Evolutionary conservation across 2,888 invertebrate species (phyloP).

Genomic region (Archips xylosteana): DNA sequence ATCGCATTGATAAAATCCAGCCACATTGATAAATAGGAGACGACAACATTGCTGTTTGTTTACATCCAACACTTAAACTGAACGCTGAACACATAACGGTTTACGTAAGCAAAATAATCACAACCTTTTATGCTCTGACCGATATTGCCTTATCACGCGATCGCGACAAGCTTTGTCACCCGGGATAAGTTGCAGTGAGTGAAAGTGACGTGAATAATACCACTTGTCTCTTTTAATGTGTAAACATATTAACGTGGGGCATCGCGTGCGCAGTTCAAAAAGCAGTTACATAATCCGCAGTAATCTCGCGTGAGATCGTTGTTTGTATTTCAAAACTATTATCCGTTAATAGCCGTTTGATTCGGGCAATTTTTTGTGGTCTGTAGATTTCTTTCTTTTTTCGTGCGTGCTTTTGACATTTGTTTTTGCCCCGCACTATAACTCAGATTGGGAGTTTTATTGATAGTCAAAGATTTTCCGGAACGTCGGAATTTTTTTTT

Average conservation of each 20-base stretch:
- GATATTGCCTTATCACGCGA: slow-evolving; percentile 40
- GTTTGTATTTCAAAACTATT: slow-evolving; percentile 38
- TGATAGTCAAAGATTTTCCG: neutral
- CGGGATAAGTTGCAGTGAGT: slow-evolving; percentile 35
- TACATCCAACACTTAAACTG: slow-evolving; percentile 34
- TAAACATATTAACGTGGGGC: slow-evolving; percentile 26
- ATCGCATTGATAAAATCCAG: neutral
- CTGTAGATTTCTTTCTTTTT: neutral
- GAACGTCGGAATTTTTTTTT: neutral
- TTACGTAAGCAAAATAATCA: slow-evolving; percentile 19
- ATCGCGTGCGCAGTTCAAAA: slow-evolving; percentile 39
- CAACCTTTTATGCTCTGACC: slow-evolving; percentile 27
- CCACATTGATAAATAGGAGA: slow-evolving; percentile 13
- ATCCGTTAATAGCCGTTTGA: slow-evolving; percentile 27
- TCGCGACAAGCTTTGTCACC: slow-evolving; percentile 43
- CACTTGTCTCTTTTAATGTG: slow-evolving; percentile 37
- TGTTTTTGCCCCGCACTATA: too few relatives aligned
- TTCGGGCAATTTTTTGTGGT: neutral
- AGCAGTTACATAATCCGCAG: slow-evolving; percentile 32
- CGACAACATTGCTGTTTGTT: slow-evolving; percentile 24
- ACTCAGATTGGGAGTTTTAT: too few relatives aligned
- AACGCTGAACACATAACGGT: slow-evolving; percentile 23
- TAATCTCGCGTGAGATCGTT: slow-evolving; percentile 31
- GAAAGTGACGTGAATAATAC: slow-evolving; percentile 44
- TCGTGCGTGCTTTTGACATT: neutral